Evolutionary conservation across 2,113 vertebrate genomes (phyloP).

Genomic region (Pantherophis guttatus): DNA sequence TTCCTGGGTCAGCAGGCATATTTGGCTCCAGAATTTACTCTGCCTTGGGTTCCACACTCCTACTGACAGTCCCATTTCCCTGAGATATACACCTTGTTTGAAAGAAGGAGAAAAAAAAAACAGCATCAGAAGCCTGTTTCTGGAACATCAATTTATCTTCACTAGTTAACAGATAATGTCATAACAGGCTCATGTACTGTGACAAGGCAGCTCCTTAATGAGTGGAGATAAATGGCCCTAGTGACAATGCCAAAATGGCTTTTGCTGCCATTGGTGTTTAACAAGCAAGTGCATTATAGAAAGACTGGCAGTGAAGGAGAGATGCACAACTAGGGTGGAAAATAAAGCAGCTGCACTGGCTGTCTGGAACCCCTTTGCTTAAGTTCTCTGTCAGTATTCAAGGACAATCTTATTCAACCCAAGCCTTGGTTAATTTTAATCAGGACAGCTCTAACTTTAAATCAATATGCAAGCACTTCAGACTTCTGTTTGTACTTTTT

Average conservation of each 20-base stretch:
- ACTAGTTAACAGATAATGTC: conserved; percentile 39
- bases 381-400: background rate
- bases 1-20: background rate
- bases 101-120: background rate
- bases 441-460: background rate
- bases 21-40: background rate
- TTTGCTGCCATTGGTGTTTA: background rate
- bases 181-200: conserved; percentile 35
- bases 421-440: background rate
- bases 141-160: conserved; percentile 50
- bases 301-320: background rate
- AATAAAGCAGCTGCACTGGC: background rate
- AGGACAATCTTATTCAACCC: background rate
- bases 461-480: background rate
- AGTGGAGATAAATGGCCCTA: conserved; percentile 53
- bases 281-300: background rate
- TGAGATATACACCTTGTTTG: background rate
- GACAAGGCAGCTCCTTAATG: conserved; percentile 56
- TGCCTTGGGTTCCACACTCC: background rate
- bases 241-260: background rate
- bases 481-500: background rate
- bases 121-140: background rate
- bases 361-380: background rate
- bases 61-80: background rate
- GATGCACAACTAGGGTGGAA: background rate